Conservation (phyloP, 2,113 vertebrate species). For the Apteryx owenii region DNA sequence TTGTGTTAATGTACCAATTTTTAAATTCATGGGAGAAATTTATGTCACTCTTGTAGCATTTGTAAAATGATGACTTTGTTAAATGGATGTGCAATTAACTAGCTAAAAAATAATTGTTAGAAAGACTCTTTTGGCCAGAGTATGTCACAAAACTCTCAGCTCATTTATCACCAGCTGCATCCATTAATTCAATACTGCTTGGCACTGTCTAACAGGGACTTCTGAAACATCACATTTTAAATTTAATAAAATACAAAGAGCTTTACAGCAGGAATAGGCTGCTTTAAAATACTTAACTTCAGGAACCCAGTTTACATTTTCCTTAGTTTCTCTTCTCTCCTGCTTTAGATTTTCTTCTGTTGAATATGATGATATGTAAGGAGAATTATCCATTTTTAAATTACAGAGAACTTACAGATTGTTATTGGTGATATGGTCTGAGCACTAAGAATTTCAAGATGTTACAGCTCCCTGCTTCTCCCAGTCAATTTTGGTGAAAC, state of each 20-base stretch:
- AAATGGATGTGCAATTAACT: conserved; percentile 76
- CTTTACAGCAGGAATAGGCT: conserved; percentile 1
- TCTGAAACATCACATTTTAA: conserved; percentile 54
- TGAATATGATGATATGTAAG: not conserved
- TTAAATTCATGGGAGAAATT: conserved; percentile 69
- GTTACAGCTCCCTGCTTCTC: not conserved
- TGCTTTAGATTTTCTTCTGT: not conserved
- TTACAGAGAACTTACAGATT: not conserved
- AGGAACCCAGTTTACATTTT: not conserved
- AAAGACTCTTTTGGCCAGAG: conserved; percentile 72
- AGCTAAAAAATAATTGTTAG: conserved; percentile 74
- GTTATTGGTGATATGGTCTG: not conserved
- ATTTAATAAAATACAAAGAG: conserved; percentile 56
- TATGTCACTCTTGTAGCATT: conserved; percentile 70
- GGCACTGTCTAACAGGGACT: conserved; percentile 48
- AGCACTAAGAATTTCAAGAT: not conserved
- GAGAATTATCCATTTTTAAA: not conserved
- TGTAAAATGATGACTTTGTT: conserved; percentile 75
- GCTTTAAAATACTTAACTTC: conserved; percentile 25
- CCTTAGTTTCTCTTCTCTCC: not conserved
- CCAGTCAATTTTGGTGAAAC: conserved; percentile 1
- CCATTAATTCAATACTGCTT: conserved; percentile 61
- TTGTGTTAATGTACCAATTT: conserved; percentile 51
- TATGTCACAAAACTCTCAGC: conserved; percentile 60
- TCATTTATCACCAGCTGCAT: conserved; percentile 73